Percentiles rank a stretch among this genome's conserved stretches.
phyloP scores from a whole-genome alignment of 2,888 invertebrate species.

The Pollenia angustigena region DNA sequence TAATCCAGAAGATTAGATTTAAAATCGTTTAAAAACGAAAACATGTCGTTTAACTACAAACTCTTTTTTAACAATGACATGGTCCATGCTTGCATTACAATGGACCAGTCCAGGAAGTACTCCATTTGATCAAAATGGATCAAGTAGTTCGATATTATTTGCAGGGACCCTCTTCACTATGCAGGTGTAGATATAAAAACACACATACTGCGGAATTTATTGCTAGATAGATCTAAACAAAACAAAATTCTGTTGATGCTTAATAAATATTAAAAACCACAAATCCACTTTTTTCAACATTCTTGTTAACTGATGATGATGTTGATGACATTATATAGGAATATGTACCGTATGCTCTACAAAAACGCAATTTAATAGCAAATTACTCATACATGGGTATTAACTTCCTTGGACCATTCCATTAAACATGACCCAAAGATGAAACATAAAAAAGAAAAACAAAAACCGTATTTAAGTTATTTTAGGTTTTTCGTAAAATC shows the following conservation, averaged over 20 bases:
- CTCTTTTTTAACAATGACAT: no score
- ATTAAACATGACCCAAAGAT: neutral
- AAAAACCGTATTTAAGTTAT: constrained; percentile 11
- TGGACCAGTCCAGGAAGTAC: no score
- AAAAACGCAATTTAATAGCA: neutral
- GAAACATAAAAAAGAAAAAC: neutral
- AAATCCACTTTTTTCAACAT: constrained; percentile 55
- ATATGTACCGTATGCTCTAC: constrained; percentile 8
- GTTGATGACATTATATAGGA: constrained; percentile 39
- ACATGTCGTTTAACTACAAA: no score
- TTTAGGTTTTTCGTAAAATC: constrained; percentile 25
- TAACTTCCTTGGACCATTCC: neutral
- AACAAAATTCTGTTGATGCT: constrained; percentile 16
- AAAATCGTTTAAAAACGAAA: no score
- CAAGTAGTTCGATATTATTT: no score
- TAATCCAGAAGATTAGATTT: no score
- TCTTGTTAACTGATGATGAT: constrained; percentile 33
- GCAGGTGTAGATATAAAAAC: neutral
- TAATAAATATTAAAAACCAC: constrained; percentile 44
- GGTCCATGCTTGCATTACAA: no score
- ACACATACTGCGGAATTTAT: neutral
- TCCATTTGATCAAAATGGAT: no score
- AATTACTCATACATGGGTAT: neutral
- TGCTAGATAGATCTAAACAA: neutral
- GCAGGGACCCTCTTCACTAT: no score